Conservation (phyloP, 2,888 invertebrate species). For the Falcaria lacertinaria region DNA sequence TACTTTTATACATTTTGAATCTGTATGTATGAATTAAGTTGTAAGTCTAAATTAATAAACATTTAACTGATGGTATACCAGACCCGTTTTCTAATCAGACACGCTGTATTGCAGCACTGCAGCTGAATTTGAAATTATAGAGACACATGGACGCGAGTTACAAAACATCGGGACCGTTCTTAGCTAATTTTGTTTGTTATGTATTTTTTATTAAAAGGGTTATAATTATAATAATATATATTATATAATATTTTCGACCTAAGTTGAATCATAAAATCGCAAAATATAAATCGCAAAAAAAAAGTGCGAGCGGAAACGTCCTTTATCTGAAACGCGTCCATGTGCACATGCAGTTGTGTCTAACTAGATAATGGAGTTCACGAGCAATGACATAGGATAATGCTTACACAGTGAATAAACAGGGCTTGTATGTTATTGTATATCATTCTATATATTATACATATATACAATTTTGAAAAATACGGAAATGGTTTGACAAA, state of each 20-base stretch:
- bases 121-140: no score
- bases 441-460: constrained; percentile 62
- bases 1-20: no score
- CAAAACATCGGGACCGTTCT: no score
- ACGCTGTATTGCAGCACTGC: neutral
- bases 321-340: constrained; percentile 5
- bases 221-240: no score
- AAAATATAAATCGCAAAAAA: neutral
- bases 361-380: constrained; percentile 26
- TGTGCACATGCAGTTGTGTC: constrained; percentile 21
- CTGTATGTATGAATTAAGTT: no score
- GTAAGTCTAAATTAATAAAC: no score
- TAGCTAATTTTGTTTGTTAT: no score
- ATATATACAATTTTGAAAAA: constrained; percentile 74
- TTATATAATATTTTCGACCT: no score
- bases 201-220: no score
- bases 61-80: constrained; percentile 14
- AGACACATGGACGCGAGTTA: no score
- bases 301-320: neutral
- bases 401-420: constrained; percentile 73
- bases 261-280: no score
- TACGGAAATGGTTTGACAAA: constrained; percentile 62
- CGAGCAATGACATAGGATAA: constrained; percentile 52
- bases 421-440: constrained; percentile 74
- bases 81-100: neutral